Conservation (phyloP, 1,140 invertebrate genomes). For the Polypedilum pembai region DNA sequence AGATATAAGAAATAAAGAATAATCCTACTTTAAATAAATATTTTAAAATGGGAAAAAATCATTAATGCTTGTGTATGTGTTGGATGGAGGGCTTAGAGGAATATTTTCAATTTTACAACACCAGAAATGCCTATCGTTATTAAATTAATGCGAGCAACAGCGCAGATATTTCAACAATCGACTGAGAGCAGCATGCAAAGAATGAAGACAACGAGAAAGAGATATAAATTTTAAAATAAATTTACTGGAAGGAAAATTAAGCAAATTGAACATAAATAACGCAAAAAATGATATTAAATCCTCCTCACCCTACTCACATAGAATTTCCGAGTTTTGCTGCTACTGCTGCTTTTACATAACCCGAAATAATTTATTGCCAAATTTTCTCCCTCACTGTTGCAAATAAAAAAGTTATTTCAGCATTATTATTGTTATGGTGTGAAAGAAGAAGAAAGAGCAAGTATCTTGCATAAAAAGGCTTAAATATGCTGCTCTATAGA, state of each 20-base stretch:
- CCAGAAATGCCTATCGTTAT: neutral
- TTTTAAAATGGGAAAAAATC: neutral
- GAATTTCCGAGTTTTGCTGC: too few relatives aligned
- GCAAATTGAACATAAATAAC: constrained; percentile 18
- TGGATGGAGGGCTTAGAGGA: neutral
- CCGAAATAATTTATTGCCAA: neutral
- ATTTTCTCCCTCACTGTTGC: neutral
- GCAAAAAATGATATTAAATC: neutral
- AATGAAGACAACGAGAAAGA: neutral
- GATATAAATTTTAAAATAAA: constrained; percentile 15
- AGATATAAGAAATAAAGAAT: neutral
- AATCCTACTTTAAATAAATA: neutral
- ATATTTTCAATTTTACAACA: neutral
- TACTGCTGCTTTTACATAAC: neutral
- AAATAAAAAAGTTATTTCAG: neutral
- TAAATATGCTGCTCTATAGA: neutral
- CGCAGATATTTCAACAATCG: neutral
- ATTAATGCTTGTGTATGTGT: too few relatives aligned
- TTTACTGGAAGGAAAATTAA: constrained; percentile 18
- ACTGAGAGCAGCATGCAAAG: neutral
- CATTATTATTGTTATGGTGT: neutral
- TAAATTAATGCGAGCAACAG: neutral
- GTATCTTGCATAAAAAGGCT: constrained; percentile 1
- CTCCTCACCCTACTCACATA: neutral
- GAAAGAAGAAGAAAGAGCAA: neutral